Percentiles rank a stretch among this genome's conserved stretches.
phyloP scores from a whole-genome alignment of 2,888 invertebrate genomes.

The Dryococelus australis region DNA sequence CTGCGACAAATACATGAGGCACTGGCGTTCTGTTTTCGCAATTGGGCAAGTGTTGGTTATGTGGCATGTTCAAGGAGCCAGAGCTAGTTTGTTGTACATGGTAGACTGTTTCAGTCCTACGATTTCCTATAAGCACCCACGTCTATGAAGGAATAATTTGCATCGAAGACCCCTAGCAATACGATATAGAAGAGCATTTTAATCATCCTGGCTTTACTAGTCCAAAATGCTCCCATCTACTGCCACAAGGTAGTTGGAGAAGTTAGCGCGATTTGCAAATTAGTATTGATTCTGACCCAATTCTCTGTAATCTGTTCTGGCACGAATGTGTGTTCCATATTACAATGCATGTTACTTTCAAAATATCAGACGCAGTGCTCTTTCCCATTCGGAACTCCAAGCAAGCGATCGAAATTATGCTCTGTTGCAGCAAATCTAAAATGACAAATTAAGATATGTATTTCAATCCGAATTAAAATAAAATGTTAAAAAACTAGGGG shows the following conservation, averaged over 20 bases:
- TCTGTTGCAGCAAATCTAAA: slow-evolving; percentile 19
- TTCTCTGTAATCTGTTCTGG: not conserved
- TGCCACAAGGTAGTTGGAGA: slow-evolving; percentile 16
- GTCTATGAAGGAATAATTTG: slow-evolving; percentile 20
- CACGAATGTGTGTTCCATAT: not conserved
- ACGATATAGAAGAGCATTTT: not conserved
- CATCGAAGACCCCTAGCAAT: slow-evolving; percentile 17
- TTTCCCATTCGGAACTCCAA: slow-evolving; percentile 21
- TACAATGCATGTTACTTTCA: not conserved
- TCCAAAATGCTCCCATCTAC: slow-evolving; percentile 20
- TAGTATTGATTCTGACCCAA: not conserved
- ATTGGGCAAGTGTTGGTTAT: not conserved
- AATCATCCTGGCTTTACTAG: not conserved
- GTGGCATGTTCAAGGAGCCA: not conserved
- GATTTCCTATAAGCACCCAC: slow-evolving; percentile 1
- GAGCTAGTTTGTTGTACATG: not conserved
- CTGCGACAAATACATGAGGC: not conserved
- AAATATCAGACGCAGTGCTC: not conserved
- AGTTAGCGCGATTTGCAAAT: not conserved
- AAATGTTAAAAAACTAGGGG: too few species aligned
- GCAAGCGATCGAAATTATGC: slow-evolving; percentile 12
- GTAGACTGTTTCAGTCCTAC: not conserved
- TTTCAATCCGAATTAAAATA: not conserved
- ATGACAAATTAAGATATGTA: not conserved
- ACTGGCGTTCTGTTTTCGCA: not conserved